Conservation (phyloP, 2,113 vertebrate genomes). For the Dendropsophus ebraccatus region DNA sequence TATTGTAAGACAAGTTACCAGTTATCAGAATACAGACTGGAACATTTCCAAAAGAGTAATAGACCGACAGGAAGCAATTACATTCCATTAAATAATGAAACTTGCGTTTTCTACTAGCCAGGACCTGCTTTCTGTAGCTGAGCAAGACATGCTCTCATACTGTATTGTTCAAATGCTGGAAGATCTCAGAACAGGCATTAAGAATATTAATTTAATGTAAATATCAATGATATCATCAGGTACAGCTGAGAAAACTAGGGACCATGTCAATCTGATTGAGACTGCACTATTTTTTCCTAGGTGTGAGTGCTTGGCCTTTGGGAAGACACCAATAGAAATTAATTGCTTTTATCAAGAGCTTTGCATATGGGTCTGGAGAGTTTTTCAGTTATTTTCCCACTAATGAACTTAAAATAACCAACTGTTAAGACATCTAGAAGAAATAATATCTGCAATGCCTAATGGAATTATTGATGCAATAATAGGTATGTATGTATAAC, state of each 20-base stretch:
- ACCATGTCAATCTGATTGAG: no score
- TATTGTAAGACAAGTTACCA: conserved; percentile 25
- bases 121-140: neutral
- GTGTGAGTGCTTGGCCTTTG: neutral
- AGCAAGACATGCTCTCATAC: neutral
- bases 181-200: neutral
- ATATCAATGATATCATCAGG: neutral
- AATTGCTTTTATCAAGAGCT: no score
- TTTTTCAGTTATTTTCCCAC: no score
- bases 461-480: no score
- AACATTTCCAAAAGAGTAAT: conserved; percentile 33
- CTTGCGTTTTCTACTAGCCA: neutral
- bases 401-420: no score
- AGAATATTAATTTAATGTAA: neutral
- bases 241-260: neutral
- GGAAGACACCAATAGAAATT: no score
- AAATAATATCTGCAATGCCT: no score
- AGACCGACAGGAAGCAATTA: conserved; percentile 24
- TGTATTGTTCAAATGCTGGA: neutral
- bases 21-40: conserved; percentile 36
- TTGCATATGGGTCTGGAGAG: no score
- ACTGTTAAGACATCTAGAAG: no score
- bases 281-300: neutral
- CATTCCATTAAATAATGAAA: neutral
- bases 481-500: no score